Percentiles rank a stretch among this genome's conserved stretches.
Evolutionary conservation across 2,113 vertebrate genomes (phyloP).

Genomic region (Daubentonia madagascariensis): DNA sequence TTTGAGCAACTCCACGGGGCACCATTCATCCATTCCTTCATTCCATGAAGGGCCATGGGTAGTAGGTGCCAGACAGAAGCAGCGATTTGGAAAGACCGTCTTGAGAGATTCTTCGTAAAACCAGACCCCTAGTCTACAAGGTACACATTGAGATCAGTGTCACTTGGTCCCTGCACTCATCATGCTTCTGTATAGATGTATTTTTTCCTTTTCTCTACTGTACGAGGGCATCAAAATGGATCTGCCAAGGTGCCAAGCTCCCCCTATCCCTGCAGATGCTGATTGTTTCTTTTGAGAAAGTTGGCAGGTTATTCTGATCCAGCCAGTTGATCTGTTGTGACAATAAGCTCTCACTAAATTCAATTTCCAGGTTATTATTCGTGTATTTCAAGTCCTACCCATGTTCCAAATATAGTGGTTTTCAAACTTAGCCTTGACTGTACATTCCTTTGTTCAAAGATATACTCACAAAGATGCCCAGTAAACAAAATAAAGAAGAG

Average conservation of each 20-base stretch:
- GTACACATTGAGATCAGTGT: neutral
- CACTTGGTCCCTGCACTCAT: neutral
- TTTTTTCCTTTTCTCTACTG: neutral
- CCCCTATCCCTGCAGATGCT: neutral
- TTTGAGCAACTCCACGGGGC: neutral
- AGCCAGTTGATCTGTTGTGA: neutral
- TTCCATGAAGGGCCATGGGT: neutral
- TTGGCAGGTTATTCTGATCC: neutral
- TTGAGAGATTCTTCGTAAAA: neutral
- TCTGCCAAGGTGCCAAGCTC: neutral
- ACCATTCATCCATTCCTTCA: neutral
- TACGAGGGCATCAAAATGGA: neutral
- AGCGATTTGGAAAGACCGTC: neutral
- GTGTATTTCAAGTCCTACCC: neutral
- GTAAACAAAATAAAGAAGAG: neutral
- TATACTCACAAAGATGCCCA: neutral
- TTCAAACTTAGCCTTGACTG: neutral
- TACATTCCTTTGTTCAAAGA: neutral
- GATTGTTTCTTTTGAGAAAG: neutral
- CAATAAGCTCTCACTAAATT: neutral
- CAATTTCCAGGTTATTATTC: neutral
- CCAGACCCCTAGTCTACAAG: neutral
- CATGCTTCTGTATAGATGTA: neutral
- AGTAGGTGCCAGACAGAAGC: neutral
- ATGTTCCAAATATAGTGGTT: neutral